Evolutionary conservation across 2,888 invertebrate species (phyloP).

Genomic region (Biston stratarius): DNA sequence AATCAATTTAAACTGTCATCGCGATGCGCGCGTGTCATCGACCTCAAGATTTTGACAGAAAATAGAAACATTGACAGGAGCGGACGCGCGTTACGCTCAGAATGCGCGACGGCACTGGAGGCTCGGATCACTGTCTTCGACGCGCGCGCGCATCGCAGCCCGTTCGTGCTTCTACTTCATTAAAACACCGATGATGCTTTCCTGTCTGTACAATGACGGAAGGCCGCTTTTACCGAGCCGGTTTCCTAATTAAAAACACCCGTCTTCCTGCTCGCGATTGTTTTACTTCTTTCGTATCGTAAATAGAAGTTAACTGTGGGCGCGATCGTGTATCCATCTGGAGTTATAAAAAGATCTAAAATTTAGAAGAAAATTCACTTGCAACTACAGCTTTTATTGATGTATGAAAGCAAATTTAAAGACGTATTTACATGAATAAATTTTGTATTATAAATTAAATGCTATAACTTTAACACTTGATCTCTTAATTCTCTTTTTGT

Average conservation of each 20-base stretch:
- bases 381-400: too few species aligned
- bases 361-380: too few species aligned
- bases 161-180: conserved; percentile 76
- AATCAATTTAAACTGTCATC: conserved; percentile 40
- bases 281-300: conserved; percentile 47
- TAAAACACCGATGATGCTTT: conserved; percentile 81
- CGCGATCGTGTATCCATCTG: conserved; percentile 9
- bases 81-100: conserved; percentile 69
- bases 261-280: conserved; percentile 51
- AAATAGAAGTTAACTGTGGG: conserved; percentile 31
- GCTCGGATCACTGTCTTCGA: conserved; percentile 7
- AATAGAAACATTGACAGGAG: conserved; percentile 53
- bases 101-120: conserved; percentile 73
- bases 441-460: too few species aligned
- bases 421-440: too few species aligned
- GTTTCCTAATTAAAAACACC: conserved; percentile 83
- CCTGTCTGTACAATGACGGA: conserved; percentile 80
- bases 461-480: too few species aligned
- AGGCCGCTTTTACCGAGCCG: conserved; percentile 80
- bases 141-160: conserved; percentile 66
- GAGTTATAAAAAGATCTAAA: not conserved
- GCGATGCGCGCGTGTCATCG: conserved; percentile 58
- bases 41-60: conserved; percentile 60
- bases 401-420: too few species aligned
- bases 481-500: too few species aligned